Conservation (phyloP, 2,113 vertebrate species). For the Xiphorhynchus elegans region DNA sequence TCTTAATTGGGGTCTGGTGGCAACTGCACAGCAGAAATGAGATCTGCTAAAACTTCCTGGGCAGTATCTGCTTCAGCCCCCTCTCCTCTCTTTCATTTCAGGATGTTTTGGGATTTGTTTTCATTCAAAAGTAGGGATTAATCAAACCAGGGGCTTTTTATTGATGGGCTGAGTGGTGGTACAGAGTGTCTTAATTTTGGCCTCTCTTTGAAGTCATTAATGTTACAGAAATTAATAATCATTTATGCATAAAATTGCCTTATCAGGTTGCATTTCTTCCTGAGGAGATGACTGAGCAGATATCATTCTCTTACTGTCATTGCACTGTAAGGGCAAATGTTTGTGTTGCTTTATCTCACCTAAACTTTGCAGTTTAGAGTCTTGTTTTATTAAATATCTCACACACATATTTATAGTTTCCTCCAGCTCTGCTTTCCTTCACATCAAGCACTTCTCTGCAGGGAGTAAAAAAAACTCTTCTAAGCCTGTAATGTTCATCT, state of each 20-base stretch:
- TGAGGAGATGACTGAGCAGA: not conserved
- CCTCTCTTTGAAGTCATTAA: not conserved
- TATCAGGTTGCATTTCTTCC: not conserved
- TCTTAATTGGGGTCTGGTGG: not conserved
- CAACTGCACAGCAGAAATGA: not conserved
- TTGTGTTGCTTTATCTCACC: not conserved
- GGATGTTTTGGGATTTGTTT: not conserved
- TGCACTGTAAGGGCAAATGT: not conserved
- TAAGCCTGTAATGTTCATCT: constrained; percentile 4
- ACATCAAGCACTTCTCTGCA: not conserved
- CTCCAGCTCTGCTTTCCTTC: not conserved
- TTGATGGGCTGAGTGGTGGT: constrained; percentile 14
- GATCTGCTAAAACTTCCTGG: not conserved
- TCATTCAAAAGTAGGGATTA: not conserved
- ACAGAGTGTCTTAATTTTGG: constrained; percentile 29
- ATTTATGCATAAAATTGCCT: not conserved
- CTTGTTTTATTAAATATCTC: not conserved
- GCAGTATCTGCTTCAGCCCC: not conserved
- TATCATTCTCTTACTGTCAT: not conserved
- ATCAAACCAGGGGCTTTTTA: not conserved
- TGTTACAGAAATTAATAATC: not conserved
- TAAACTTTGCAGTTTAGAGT: not conserved
- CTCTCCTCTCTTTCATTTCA: not conserved
- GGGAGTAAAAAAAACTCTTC: constrained; percentile 13
- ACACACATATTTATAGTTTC: not conserved